phyloP scores from a whole-genome alignment of 2,797 vertebrate species.

The Vultur gryphus region DNA sequence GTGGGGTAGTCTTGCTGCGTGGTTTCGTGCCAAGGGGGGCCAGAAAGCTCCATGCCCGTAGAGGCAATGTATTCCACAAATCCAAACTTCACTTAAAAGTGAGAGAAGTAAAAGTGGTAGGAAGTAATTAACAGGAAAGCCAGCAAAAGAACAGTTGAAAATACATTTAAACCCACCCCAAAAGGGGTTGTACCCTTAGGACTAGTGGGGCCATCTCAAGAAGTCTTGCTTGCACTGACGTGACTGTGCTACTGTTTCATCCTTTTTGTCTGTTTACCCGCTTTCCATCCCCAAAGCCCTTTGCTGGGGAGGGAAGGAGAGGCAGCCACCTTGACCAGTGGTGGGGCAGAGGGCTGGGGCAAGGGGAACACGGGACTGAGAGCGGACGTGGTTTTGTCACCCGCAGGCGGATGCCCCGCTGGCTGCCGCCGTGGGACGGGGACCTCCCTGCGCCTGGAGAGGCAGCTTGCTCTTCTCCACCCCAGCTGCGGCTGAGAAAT shows the following conservation, averaged over 20 bases:
- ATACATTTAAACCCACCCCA: not conserved
- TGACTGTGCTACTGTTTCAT: not conserved
- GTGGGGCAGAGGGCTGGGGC: not conserved
- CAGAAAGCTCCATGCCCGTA: not conserved
- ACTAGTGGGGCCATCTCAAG: not conserved
- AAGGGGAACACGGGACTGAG: not conserved
- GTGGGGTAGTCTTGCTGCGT: not conserved
- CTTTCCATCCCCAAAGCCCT: not conserved
- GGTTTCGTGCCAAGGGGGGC: not conserved
- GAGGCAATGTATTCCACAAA: not conserved
- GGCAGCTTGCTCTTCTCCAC: not conserved
- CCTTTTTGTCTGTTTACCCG: not conserved
- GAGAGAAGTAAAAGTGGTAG: not conserved
- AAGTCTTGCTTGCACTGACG: not conserved
- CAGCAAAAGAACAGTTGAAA: not conserved
- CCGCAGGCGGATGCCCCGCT: accelerated
- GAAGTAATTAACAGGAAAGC: not conserved
- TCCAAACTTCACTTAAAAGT: not conserved
- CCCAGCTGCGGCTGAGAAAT: not conserved
- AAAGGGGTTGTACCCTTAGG: not conserved
- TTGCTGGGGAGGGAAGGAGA: no score
- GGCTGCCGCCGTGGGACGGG: not conserved
- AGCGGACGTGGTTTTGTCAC: not conserved
- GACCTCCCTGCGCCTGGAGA: not conserved
- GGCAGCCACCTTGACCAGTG: not conserved